Conservation (phyloP, 2,888 invertebrate genomes). For the Euclidia mi region DNA sequence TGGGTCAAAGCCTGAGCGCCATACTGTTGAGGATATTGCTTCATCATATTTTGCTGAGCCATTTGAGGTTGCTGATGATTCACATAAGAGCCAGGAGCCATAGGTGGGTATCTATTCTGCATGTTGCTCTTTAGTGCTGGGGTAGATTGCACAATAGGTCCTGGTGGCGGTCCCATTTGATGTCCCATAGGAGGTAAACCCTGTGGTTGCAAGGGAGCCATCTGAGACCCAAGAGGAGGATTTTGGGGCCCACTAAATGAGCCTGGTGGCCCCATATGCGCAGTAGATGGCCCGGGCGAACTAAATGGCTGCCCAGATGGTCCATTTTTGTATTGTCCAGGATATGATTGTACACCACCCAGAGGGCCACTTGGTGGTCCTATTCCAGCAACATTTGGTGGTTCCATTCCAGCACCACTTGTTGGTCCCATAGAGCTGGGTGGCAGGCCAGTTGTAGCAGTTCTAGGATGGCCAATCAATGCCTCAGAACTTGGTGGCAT, state of each 20-base stretch:
- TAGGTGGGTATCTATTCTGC: slow-evolving; percentile 83
- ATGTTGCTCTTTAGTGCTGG: slow-evolving; percentile 69
- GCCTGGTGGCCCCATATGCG: slow-evolving; percentile 38
- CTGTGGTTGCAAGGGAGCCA: slow-evolving; percentile 47
- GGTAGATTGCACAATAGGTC: slow-evolving; percentile 41
- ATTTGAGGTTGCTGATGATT: slow-evolving; percentile 58
- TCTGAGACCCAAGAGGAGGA: slow-evolving; percentile 50
- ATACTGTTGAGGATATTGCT: slow-evolving; percentile 77
- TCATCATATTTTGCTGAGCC: slow-evolving; percentile 56
- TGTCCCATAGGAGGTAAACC: slow-evolving; percentile 45
- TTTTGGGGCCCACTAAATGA: slow-evolving; percentile 34
- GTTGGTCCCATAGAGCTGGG: slow-evolving; percentile 33
- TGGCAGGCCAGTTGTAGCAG: slow-evolving; percentile 27
- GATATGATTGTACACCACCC: slow-evolving; percentile 45
- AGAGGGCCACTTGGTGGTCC: slow-evolving; percentile 25
- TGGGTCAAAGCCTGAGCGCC: slow-evolving; percentile 84
- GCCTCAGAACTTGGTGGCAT: slow-evolving; percentile 44
- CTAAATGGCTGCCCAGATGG: slow-evolving; percentile 52
- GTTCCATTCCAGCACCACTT: slow-evolving; percentile 25
- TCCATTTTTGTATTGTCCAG: slow-evolving; percentile 65
- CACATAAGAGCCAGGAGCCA: slow-evolving; percentile 70
- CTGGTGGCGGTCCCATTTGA: slow-evolving; percentile 56
- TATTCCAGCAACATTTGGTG: too few relatives aligned
- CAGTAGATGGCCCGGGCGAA: slow-evolving; percentile 42
- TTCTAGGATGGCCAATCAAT: slow-evolving; percentile 28